Evolutionary conservation across 2,797 vertebrate species (phyloP).

Genomic region (Poeciliopsis presidionis): DNA sequence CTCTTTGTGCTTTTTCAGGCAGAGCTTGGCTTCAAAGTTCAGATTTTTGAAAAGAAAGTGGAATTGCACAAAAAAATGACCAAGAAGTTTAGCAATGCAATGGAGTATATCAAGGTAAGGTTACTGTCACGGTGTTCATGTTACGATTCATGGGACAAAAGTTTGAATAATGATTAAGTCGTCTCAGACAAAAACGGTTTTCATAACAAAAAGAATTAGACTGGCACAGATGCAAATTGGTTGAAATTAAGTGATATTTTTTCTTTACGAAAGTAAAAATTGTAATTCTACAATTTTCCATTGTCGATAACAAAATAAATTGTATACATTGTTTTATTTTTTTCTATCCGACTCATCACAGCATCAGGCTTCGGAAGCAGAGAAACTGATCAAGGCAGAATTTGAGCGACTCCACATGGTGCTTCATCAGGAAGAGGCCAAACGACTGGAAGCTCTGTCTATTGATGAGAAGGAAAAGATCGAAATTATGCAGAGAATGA

Average conservation of each 20-base stretch:
- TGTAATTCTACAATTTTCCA: neutral
- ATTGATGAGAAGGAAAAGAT: slow-evolving; percentile 74
- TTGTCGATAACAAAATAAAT: too few relatives aligned
- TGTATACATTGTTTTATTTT: neutral
- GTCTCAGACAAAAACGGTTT: neutral
- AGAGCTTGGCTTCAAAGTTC: slow-evolving; percentile 70
- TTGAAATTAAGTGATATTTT: neutral
- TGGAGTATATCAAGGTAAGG: slow-evolving; percentile 76
- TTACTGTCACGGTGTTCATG: neutral
- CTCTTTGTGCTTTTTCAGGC: slow-evolving; percentile 52
- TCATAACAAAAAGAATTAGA: neutral
- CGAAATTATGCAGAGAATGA: slow-evolving; percentile 36
- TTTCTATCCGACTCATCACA: slow-evolving; percentile 25
- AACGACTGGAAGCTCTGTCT: slow-evolving; percentile 63
- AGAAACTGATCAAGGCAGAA: slow-evolving; percentile 74
- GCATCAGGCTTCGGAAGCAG: slow-evolving; percentile 75
- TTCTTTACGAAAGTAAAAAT: neutral
- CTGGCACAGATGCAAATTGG: neutral
- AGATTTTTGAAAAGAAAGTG: slow-evolving; percentile 78
- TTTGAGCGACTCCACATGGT: slow-evolving; percentile 71
- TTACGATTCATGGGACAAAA: neutral
- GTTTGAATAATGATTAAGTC: neutral
- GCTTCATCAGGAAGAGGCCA: slow-evolving; percentile 65
- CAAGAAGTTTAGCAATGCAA: slow-evolving; percentile 49
- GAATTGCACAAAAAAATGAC: slow-evolving; percentile 64